A percentile compares a stretch with the other conserved stretches of the same genome.
Evolutionary conservation across 2,797 vertebrate species (phyloP).

Genomic region (Aplochiton taeniatus): DNA sequence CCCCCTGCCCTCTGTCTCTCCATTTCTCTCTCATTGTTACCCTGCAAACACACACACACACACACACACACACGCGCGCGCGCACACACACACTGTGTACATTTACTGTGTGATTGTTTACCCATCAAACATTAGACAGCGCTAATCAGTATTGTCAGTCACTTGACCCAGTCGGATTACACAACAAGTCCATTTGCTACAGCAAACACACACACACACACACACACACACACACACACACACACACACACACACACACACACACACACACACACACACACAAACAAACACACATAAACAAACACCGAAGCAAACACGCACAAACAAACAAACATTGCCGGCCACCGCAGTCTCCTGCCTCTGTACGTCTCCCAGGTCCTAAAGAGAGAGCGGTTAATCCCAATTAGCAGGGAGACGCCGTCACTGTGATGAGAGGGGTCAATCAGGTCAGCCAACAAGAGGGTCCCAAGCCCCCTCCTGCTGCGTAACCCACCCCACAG

Average conservation of each 20-base stretch:
- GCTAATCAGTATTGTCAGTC: constrained; percentile 2
- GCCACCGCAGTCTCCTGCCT: constrained; percentile 30
- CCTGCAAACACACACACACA: background rate
- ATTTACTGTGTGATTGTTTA: constrained; percentile 5
- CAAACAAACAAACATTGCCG: constrained; percentile 50
- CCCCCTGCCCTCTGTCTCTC: too few relatives aligned
- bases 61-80: background rate
- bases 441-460: too few relatives aligned
- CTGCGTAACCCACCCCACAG: too few relatives aligned
- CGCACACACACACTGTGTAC: background rate
- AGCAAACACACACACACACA: constrained; percentile 21
- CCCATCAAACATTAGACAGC: constrained; percentile 1
- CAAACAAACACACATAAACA: too few relatives aligned
- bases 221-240: too few relatives aligned
- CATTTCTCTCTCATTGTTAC: constrained; percentile 11
- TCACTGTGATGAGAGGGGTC: too few relatives aligned
- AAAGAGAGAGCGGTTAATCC: too few relatives aligned
- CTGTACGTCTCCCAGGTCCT: constrained; percentile 36
- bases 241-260: too few relatives aligned
- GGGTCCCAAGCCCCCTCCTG: too few relatives aligned
- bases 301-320: too few relatives aligned
- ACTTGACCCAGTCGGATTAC: constrained; percentile 53
- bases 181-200: constrained; percentile 60
- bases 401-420: too few relatives aligned
- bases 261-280: too few relatives aligned